Evolutionary conservation across 2,113 vertebrate species (phyloP), one percentile per base, ranked within the genome.

Genomic region (Balaeniceps rex): DNA sequence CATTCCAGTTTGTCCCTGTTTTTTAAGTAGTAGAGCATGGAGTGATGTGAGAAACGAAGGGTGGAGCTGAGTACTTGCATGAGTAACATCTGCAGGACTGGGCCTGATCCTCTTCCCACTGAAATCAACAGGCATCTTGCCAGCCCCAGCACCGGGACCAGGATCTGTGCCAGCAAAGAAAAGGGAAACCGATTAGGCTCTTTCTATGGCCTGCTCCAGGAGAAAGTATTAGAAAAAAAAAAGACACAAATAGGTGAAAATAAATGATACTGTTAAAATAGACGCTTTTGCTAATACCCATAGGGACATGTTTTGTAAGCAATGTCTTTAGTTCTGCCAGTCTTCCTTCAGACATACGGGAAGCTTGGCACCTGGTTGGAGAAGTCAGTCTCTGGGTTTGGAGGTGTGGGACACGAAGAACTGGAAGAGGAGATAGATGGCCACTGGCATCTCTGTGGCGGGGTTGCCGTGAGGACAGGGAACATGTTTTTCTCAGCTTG

Each of bases 1-100:
- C 6, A 2, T 69, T 82, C 61, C 49, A 21, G 36, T 72, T 75
- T 82, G 26, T 54, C 81, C 68, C 36, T 82, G 51, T 65, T 91
- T 92, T 88, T 80, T 49, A 44, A 72, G 74, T 11, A 55, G 36
- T 7, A 60, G 54, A 70, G 29, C 46, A 34, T 38, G 54, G 78
- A 81, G 44, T 0, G 11, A 61, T 94, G 76, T 95, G 80, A 90
- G 80, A 87, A 95, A 78, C 1, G 1, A 87, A 66, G 96, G 94
- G 96, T 96, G 96, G 97, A 97, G 94, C 75, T 4, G 71, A 77
- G 63, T 49, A 21, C 89, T 90, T 86, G 82, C 51, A 22, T 97
- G 97, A 97, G 87, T 94, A 97, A 96, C 89, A 93, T 95, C 68
- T 83, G 87, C 97, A 97, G 96, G 97, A 97, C 94, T 47, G 87